Base-by-base conservation (phyloP, 2,888 invertebrate species). In the Mesorhabditis belari region DNA sequence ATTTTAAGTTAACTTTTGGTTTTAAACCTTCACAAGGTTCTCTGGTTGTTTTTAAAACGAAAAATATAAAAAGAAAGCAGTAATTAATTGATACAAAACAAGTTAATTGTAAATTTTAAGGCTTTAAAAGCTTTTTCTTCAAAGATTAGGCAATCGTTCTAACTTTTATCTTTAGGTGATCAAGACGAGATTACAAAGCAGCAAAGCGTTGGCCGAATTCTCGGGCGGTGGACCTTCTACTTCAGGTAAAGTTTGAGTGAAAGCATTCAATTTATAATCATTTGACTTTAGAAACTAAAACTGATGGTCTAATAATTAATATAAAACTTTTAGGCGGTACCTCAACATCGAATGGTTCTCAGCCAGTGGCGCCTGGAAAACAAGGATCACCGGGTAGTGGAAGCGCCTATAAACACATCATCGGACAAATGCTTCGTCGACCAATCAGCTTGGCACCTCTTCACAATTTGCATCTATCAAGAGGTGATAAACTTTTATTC, bases 171-270 rank as follows among this genome's bases (percentile, higher is more conserved):
- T 73, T 5, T 72, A 73, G 59, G 74, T 73, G 49, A 69, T 79
- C 54, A 79, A 79, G 63, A 80, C 79, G 25, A 71, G 79, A 24
- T 68, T 79, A 68, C 79, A 79, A 63, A 71, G 71, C 21, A 64
- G 65, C 19, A 62, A 64, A 53, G 74, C 72, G 6, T 58, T 73
- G 2, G 12, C 44, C 26, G 26, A 54, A 19, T 58, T 27, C 23
- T 55, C 35, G 50, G 60, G 61, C 25, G 57, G 51, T 3, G 60
- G 60, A 17, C 61, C 61, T 5, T 61, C 61, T 9, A 61, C 61
- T 6, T 61, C 61, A 35, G 44, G 44, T 35, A 17, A n/a, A n/a
- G 44, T 9, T 35, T 35, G 12, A 35, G n/a, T n/a, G n/a, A n/a
- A n/a, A n/a, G n/a, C n/a, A n/a, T n/a, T n/a, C n/a, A n/a, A n/a